Evolutionary conservation across 2,888 invertebrate species (phyloP), one percentile per base, ranked within the genome.

Genomic region (Leptinotarsa juncta): DNA sequence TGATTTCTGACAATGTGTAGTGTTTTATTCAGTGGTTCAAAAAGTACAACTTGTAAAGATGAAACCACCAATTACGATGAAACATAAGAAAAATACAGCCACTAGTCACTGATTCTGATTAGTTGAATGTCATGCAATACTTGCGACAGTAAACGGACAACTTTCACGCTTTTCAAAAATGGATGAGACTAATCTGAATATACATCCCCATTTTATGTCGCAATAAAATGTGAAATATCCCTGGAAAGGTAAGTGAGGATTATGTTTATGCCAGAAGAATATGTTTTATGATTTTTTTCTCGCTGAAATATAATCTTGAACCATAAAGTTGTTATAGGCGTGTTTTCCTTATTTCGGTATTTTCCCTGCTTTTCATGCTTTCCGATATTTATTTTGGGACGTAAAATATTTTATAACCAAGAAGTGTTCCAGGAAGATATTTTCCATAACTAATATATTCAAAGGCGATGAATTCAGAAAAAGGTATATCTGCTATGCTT

Each of bases 231-330:
- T 53, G 65, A 67, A 75, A 75, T 72, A 71, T 74, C 50, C 69
- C 75, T 68, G 78, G 75, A 73, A 79, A 81, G 80, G 80, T 81
- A 77, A 78, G 77, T 80, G 80, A 76, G 78, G 80, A 80, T 81
- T 80, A 80, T 78, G 77, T 80, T 79, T 74, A 77, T 74, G 74
- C 74, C 71, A 75, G 68, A 73, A 76, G 77, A 81, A 79, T 81
- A 80, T 77, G 73, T 78, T 79, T 81, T 81, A 81, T 74, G 78
- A 75, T 76, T 76, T 80, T 79, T 77, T 75, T 74, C 69, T 66
- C 67, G 65, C 67, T 67, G 60, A 74, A 69, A 77, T 70, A 72
- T 72, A 50, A 70, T 65, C 70, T 69, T 67, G 49, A 49, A 67
- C 62, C 62, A 62, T 65, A 70, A 72, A 70, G 70, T 51, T 75